A percentile compares a stretch with the other conserved stretches of the same genome.
phyloP scores from a whole-genome alignment of 2,113 vertebrate species.

The Notothenia coriiceps region DNA sequence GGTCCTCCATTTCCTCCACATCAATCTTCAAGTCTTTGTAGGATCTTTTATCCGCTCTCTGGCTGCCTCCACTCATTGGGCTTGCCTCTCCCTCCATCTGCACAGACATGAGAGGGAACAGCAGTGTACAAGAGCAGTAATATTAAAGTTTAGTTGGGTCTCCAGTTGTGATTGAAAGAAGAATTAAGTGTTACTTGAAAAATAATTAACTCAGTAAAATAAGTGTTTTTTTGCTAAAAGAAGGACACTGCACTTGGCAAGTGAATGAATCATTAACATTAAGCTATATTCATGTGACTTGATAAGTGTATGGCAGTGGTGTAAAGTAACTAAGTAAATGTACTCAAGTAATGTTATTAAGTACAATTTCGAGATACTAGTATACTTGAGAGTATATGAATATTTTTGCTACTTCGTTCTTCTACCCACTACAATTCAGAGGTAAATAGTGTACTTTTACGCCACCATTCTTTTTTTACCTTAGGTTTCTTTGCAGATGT shows the following conservation, averaged over 20 bases:
- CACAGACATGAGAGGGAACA: background rate
- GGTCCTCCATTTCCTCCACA: constrained; percentile 83
- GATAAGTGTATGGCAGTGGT: background rate
- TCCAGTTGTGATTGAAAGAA: background rate
- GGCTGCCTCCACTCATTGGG: constrained; percentile 82
- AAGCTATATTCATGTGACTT: background rate
- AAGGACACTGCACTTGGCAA: background rate
- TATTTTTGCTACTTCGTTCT: too few relatives aligned
- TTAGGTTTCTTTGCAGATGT: too few relatives aligned
- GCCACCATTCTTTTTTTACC: too few relatives aligned
- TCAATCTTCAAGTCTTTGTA: constrained; percentile 87
- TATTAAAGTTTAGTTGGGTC: background rate
- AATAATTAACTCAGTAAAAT: background rate
- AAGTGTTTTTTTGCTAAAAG: background rate
- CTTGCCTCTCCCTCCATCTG: constrained; percentile 76
- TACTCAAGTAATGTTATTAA: too few relatives aligned
- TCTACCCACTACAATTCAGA: too few relatives aligned
- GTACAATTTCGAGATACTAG: too few relatives aligned
- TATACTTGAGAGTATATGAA: too few relatives aligned
- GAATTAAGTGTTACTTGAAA: background rate
- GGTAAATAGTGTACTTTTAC: too few relatives aligned
- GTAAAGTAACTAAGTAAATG: too few relatives aligned
- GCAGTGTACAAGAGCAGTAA: background rate
- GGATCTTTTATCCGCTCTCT: constrained; percentile 86
- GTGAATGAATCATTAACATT: background rate